phyloP scores from a whole-genome alignment of 2,888 invertebrate genomes.

The Eupithecia insigniata region DNA sequence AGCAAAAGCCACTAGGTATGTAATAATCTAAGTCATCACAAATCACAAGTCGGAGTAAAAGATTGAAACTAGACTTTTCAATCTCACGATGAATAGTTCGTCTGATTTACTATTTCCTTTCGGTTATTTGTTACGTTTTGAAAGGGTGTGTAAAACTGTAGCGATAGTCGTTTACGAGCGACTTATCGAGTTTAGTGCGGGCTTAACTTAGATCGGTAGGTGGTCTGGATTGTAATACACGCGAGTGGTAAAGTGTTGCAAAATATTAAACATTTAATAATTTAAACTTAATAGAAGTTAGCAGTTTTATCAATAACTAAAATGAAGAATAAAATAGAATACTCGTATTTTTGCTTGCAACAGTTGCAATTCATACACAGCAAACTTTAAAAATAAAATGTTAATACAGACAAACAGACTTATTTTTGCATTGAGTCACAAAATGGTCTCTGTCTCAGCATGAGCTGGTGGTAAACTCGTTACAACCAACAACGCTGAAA shows the following conservation, averaged over 20 bases:
- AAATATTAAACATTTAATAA: neutral
- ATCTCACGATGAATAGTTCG: constrained; percentile 12
- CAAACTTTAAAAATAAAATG: too few relatives aligned
- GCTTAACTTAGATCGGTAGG: constrained; percentile 41
- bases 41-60: constrained; percentile 5
- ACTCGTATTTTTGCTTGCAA: too few relatives aligned
- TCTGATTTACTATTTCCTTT: constrained; percentile 18
- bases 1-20: neutral
- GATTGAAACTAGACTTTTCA: constrained; percentile 14
- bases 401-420: too few relatives aligned
- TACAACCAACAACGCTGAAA: too few relatives aligned
- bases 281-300: too few relatives aligned
- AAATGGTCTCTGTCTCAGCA: too few relatives aligned
- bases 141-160: constrained; percentile 50
- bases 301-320: too few relatives aligned
- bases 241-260: neutral
- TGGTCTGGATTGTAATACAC: constrained; percentile 40
- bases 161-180: constrained; percentile 55
- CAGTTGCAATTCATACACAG: too few relatives aligned
- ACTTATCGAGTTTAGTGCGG: constrained; percentile 44
- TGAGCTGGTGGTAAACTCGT: too few relatives aligned
- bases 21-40: neutral
- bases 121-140: constrained; percentile 43
- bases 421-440: too few relatives aligned
- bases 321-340: too few relatives aligned